phyloP scores from a whole-genome alignment of 92 coral and sea anemone species.

The Palythoa caribaeorum region DNA sequence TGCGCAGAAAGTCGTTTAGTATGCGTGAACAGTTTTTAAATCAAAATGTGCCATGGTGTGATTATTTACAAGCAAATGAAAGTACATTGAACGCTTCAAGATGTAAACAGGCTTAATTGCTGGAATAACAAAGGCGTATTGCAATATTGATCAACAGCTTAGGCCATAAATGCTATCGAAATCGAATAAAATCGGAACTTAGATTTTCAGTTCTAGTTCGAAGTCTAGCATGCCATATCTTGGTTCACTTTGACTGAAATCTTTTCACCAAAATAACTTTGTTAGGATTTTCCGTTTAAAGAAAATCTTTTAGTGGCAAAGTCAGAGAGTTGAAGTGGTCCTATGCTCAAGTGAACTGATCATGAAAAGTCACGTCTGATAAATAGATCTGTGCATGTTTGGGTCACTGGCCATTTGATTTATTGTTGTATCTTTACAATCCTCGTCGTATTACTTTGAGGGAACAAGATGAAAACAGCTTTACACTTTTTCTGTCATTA shows the following conservation, averaged over 20 bases:
- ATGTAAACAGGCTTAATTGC: conserved; percentile 42
- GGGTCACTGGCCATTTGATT: neutral
- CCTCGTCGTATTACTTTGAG: neutral
- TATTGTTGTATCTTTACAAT: neutral
- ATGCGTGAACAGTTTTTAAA: conserved; percentile 18
- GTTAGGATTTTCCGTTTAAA: neutral
- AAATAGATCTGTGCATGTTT: too few relatives aligned
- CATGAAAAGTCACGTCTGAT: neutral
- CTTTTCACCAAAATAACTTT: conserved; percentile 5
- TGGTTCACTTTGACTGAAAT: neutral
- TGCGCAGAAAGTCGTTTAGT: neutral
- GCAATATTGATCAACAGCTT: conserved; percentile 16
- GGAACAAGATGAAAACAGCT: neutral
- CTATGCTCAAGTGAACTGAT: neutral
- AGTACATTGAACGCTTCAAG: conserved; percentile 23
- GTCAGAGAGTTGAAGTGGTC: neutral
- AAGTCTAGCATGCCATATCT: neutral
- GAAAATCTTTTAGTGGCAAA: neutral
- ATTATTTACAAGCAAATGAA: conserved; percentile 22
- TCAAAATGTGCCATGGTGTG: neutral
- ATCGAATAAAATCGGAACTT: conserved; percentile 4
- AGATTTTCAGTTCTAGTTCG: neutral
- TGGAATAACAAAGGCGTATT: conserved; percentile 42
- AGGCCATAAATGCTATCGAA: neutral
- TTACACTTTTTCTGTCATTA: neutral